Base-by-base conservation (phyloP, 1,140 invertebrate genomes). In the Hormaphis cornu region DNA sequence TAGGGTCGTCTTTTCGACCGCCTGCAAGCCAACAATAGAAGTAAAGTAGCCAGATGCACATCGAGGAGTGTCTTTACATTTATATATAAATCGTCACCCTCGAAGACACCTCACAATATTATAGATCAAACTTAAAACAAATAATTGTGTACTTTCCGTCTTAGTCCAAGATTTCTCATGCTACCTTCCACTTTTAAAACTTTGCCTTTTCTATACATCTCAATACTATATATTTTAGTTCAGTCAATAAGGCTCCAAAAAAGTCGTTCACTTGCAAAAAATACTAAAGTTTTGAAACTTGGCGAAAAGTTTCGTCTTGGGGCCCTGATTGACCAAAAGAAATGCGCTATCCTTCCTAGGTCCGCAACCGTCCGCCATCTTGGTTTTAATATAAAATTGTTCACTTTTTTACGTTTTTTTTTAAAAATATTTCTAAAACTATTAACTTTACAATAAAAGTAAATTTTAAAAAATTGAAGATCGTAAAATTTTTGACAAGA, bases 201-300 rank as follows among this genome's bases (percentile, higher is more conserved):
- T n/a, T n/a, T n/a, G n/a, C n/a, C n/a, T n/a, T n/a, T n/a, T n/a
- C n/a, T n/a, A n/a, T n/a, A n/a, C n/a, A n/a, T n/a, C n/a, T n/a
- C n/a, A n/a, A n/a, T n/a, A n/a, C n/a, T n/a, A n/a, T n/a, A n/a
- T n/a, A n/a, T 46, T 44, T 12, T 50, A 46, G 26, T 52, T 26
- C 50, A 52, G 50, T 52, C 24, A 52, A 28, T 28, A 28, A 28
- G 16, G 24, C 14, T 37, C 14, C 14, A 37, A 37, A 37, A 37
- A 8, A 37, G 26, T 1, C 2, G 0, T 52, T 52, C 12, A 16
- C 24, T 30, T 26, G 50, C 20, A 52, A n/a, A n/a, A 52, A 52
- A 52, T 52, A 28, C 22, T 26, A 52, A 52, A 52, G 48, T 52
- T 52, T 52, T 52, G 48, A 52, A 52, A 52, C 48, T 52, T 52